phyloP scores from a whole-genome alignment of 2,797 vertebrate genomes.

The Brachyrhaphis roseni region DNA sequence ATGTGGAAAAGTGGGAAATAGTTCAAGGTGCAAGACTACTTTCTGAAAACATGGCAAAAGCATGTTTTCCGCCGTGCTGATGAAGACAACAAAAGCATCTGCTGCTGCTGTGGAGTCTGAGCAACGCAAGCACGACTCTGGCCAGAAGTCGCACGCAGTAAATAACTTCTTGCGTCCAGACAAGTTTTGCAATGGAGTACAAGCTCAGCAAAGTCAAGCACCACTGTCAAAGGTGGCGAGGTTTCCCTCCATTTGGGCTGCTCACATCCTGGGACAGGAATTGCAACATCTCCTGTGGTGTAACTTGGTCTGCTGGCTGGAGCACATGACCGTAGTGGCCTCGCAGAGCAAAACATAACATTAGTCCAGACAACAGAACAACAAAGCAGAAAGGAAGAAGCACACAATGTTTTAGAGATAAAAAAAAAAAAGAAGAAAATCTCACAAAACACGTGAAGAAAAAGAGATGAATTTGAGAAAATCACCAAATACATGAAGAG shows the following conservation, averaged over 20 bases:
- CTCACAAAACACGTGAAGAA: not conserved
- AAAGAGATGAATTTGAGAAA: not conserved
- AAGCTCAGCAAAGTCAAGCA: conserved; percentile 15
- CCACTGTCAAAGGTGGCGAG: not conserved
- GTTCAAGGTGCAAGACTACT: not conserved
- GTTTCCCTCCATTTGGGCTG: conserved; percentile 25
- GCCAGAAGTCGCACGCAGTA: conserved; percentile 36
- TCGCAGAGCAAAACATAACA: not conserved
- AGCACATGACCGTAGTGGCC: conserved; percentile 5
- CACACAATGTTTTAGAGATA: not conserved
- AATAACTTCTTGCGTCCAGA: conserved; percentile 35
- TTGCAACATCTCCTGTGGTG: conserved; percentile 13
- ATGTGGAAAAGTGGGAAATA: not conserved
- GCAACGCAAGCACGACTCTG: conserved; percentile 35
- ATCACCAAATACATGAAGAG: not conserved
- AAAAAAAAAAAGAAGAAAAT: too few relatives aligned
- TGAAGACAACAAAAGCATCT: conserved; percentile 31
- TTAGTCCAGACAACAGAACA: conserved; percentile 2
- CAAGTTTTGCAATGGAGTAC: conserved; percentile 28
- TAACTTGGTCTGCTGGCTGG: conserved; percentile 10
- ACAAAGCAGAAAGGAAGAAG: not conserved
- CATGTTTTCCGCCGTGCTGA: not conserved
- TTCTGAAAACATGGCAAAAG: not conserved
- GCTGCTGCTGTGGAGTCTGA: conserved; percentile 53
- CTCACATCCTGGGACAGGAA: conserved; percentile 13